Evolutionary conservation across 2,797 vertebrate species (phyloP), one percentile per base, ranked within the genome.

Genomic region (Ambastaia sidthimunki): DNA sequence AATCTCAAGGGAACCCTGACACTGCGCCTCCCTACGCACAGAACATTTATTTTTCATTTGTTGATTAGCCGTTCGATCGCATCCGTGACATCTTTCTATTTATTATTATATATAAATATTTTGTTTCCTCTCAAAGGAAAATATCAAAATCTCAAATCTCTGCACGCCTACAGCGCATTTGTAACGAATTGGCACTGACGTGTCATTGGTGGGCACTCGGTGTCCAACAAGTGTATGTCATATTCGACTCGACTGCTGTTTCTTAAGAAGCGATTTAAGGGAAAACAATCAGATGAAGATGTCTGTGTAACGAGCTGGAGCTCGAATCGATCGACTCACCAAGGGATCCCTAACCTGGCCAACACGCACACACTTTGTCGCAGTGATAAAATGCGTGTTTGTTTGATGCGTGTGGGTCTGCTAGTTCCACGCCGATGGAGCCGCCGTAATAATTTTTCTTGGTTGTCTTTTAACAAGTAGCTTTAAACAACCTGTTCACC

Each of bases 371-470:
- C 19, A 57, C 76, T 48, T 71, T 74, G 82, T 71, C 62, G 73
- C 73, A 83, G 74, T 72, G 68, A 54, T 72, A 50, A 74, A 76
- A 66, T 9, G 78, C 52, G 44, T 25, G 67, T 76, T 73, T 76
- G 47, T 59, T 55, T 57, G 13, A 48, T 34, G 23, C 52, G 60
- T 74, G 71, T 21, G 68, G 52, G 44, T 37, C 52, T 68, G 50
- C 55, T 74, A 52, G 55, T 52, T 55, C 7, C 37, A 21, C 31
- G 66, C 74, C 1, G 23, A 62, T 47, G 71, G 71, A 70, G 48
- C 76, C 48, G 12, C 57, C 57, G 47, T 71, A 63, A 65, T 63
- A 28, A 34, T 31, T 41, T 21, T 19, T 69, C 72, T 57, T 25
- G 57, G 7, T 47, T 59, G 47, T 44, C 60, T 79, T 54, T 11